Percentiles rank a stretch among this genome's conserved stretches.
phyloP scores from a whole-genome alignment of 2,113 vertebrate species.

The Gila orcuttii region DNA sequence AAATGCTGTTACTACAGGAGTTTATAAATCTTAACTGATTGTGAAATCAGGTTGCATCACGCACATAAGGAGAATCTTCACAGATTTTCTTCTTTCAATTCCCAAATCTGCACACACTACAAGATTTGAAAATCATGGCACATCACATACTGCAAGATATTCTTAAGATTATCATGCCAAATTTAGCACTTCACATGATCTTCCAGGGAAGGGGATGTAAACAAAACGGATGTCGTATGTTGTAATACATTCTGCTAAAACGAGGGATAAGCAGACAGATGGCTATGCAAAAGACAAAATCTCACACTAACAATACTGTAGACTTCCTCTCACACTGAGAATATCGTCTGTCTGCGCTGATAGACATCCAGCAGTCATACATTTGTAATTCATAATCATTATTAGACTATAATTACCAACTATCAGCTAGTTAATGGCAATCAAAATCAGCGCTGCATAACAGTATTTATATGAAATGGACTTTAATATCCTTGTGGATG shows the following conservation, averaged over 20 bases:
- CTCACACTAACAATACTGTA: conserved; percentile 19
- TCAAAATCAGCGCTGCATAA: neutral
- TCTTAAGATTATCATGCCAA: no score
- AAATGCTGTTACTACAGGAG: no score
- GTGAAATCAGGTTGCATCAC: no score
- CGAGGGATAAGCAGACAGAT: conserved; percentile 6
- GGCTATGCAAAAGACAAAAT: conserved; percentile 33
- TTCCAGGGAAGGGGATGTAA: no score
- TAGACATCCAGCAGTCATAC: conserved; percentile 32
- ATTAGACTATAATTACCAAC: conserved; percentile 46
- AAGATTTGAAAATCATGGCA: no score
- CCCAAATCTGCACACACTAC: no score
- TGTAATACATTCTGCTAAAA: neutral
- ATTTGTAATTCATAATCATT: conserved; percentile 31
- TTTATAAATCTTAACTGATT: no score
- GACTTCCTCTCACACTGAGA: neutral
- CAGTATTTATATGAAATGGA: conserved; percentile 36
- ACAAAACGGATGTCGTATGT: no score
- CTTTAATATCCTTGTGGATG: conserved; percentile 39
- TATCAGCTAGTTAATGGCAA: conserved; percentile 43
- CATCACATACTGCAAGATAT: no score
- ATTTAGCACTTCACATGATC: no score
- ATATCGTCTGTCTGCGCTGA: neutral
- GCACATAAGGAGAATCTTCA: no score
- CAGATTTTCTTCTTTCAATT: no score